phyloP scores from a whole-genome alignment of 1,140 invertebrate genomes.

The Euglossa dilemma region DNA sequence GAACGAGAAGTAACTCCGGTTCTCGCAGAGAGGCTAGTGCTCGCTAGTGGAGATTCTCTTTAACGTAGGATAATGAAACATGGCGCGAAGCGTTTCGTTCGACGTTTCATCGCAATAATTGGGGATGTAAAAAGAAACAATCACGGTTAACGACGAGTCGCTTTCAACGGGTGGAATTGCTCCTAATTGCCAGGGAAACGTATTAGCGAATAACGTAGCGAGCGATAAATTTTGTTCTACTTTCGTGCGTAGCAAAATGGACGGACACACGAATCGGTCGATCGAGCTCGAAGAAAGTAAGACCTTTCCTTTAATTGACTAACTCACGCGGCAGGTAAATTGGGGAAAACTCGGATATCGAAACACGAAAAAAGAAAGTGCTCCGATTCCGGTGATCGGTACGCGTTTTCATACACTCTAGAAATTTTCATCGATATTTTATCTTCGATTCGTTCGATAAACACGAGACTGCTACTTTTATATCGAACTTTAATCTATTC shows the following conservation, averaged over 20 bases:
- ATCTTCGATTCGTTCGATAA: neutral
- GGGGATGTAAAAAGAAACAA: neutral
- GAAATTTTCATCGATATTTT: neutral
- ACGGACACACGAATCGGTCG: neutral
- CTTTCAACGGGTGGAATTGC: neutral
- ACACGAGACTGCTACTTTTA: neutral
- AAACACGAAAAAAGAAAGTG: conserved; percentile 42
- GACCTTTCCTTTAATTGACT: conserved; percentile 18
- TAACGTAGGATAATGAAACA: neutral
- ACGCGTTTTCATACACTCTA: conserved; percentile 6
- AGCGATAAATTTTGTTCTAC: neutral
- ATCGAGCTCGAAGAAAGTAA: neutral
- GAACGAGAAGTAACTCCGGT: neutral
- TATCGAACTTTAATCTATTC: neutral
- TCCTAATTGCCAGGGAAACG: neutral
- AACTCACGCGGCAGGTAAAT: neutral
- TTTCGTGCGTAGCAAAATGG: neutral
- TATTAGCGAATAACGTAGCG: too few species aligned
- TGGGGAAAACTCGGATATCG: neutral
- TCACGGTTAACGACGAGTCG: neutral
- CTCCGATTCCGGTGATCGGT: conserved; percentile 13
- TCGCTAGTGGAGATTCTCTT: too few species aligned
- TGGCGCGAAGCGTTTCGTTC: neutral
- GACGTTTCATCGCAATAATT: neutral
- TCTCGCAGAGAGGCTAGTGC: neutral